Evolutionary conservation across 2,888 invertebrate genomes (phyloP).

Genomic region (Prostheceraeus crozeri): DNA sequence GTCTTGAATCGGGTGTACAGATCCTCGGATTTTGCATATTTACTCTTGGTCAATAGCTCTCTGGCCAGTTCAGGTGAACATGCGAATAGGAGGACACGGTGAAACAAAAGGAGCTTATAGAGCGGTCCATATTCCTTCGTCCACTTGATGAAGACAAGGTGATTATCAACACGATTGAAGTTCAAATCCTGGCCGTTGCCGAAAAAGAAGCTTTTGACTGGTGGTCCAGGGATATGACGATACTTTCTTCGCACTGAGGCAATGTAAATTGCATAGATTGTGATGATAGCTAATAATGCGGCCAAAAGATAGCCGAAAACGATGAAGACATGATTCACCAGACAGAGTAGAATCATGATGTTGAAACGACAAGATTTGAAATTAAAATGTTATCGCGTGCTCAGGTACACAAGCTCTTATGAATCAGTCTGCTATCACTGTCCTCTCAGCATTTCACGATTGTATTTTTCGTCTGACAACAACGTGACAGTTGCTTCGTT

Average conservation of each 20-base stretch:
- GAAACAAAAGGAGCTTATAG: slow-evolving; percentile 33
- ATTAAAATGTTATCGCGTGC: too few relatives aligned
- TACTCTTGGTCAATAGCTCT: slow-evolving; percentile 18
- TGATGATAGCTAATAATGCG: neutral
- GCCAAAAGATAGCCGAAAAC: too few relatives aligned
- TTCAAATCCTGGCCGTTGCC: neutral
- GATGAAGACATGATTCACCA: too few relatives aligned
- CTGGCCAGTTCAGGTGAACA: slow-evolving; percentile 30
- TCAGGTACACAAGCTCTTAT: too few relatives aligned
- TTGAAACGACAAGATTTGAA: too few relatives aligned
- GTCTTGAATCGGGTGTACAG: slow-evolving; percentile 30
- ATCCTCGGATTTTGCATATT: slow-evolving; percentile 33
- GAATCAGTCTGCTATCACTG: too few relatives aligned
- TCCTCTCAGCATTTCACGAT: too few relatives aligned
- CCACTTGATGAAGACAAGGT: slow-evolving; percentile 25
- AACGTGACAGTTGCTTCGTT: too few relatives aligned
- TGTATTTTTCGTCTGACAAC: too few relatives aligned
- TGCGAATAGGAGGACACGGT: slow-evolving; percentile 28
- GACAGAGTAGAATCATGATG: too few relatives aligned
- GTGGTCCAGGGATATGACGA: neutral
- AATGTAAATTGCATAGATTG: neutral
- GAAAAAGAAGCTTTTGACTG: neutral
- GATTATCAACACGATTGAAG: neutral
- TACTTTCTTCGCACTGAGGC: neutral
- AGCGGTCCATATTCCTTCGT: slow-evolving; percentile 31